These are phyloP conservation scores for Pachyramphus minor DNA, from an alignment of 2,113 vertebrate species.

Conservation along the genomic window DNA sequence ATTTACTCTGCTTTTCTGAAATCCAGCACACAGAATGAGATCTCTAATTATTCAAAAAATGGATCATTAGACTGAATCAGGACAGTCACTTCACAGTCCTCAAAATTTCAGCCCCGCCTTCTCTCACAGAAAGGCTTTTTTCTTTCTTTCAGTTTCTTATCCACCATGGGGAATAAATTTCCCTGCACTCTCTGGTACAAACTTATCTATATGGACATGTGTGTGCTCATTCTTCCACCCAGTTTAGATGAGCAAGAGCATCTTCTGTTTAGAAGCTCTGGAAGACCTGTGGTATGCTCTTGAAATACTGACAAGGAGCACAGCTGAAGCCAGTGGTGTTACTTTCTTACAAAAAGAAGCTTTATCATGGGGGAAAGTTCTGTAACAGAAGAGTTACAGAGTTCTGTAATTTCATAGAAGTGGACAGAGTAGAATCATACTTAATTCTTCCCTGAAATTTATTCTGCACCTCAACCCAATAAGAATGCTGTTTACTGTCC, in stretches of 20 bases:
- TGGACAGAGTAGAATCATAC: neutral
- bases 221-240: neutral
- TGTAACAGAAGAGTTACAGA: neutral
- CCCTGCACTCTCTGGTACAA: neutral
- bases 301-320: neutral
- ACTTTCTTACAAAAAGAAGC: neutral
- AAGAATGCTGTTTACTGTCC: neutral
- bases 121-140: neutral
- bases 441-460: neutral
- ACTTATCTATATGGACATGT: fast-evolving
- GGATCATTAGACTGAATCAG: neutral
- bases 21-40: neutral
- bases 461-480: neutral
- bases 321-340: neutral
- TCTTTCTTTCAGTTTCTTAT: neutral
- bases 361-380: neutral
- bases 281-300: neutral
- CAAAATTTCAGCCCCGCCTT: neutral
- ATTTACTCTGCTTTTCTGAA: neutral
- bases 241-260: neutral
- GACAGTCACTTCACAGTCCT: neutral
- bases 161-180: neutral
- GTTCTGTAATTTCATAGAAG: neutral
- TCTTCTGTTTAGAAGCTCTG: neutral
- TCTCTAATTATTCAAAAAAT: neutral